Base-by-base conservation (phyloP, 2,113 vertebrate species). In the mouse (Mus musculus) region DNA sequence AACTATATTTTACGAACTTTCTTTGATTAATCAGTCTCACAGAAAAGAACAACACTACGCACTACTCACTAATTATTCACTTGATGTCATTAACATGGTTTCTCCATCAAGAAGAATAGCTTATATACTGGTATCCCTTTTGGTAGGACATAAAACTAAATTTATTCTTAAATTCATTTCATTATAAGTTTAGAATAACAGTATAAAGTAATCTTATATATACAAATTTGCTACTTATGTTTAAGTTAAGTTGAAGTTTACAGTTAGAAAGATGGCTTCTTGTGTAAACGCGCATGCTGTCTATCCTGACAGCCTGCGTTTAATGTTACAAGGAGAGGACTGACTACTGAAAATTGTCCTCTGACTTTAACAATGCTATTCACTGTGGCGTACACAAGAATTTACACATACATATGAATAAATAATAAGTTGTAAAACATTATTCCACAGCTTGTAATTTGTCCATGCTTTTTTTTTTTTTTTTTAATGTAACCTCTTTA, bases 61-160 rank as follows among this genome's bases (percentile, higher is more conserved):
- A 89, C 30, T 94, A 17, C 28, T 56, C 59, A 89, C 30, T 94
- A 78, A 89, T 89, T 54, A 81, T n/a, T 39, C 30, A 92, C 72
- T 49, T 61, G 20, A n/a, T 16, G 78, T 28, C 11, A 75, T 80
- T 80, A 81, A 26, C 30, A 85, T 75, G 56, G 16, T 86, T 85
- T 46, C 52, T 67, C 17, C 39, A 20, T 22, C 30, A 86, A 89
- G 71, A 93, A 36, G 63, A 91, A 36, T 7, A 94, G 63, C 9
- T 42, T 59, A 52, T 73, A 36, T 52, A 30, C 12, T 9, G 7
- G 17, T 73, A 13, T 5, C 28, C 19, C 24, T 49, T 17, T 80
- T 78, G 65, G 24, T 10, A 42, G 7, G 33, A 36, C 0, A 59
- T 10, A 59, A 24, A 7, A 11, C 65, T 28, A 67, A 36, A 59